Evolutionary conservation across 2,797 vertebrate genomes (phyloP).

Genomic region (Masticophis lateralis): DNA sequence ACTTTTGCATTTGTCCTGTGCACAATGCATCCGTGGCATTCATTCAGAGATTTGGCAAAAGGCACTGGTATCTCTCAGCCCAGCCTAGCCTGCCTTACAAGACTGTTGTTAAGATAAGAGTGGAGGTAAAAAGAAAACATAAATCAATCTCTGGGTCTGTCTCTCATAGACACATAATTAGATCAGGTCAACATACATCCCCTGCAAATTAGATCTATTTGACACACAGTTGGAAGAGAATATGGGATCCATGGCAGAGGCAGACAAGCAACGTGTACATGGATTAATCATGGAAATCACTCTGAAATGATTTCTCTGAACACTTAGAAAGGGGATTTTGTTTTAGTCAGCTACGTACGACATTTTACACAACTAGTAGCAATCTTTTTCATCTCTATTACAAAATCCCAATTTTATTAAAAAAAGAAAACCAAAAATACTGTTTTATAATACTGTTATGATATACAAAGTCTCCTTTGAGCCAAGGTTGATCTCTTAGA

Average conservation of each 20-base stretch:
- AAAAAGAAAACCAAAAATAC: not conserved
- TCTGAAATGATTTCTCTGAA: not conserved
- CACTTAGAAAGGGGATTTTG: not conserved
- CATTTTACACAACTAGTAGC: not conserved
- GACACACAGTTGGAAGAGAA: not conserved
- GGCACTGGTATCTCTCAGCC: not conserved
- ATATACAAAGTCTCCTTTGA: not conserved
- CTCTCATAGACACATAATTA: not conserved
- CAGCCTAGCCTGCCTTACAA: not conserved
- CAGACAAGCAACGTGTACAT: not conserved
- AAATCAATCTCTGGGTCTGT: not conserved
- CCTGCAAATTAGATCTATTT: not conserved
- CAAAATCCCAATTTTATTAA: not conserved
- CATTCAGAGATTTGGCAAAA: not conserved
- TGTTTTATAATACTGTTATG: not conserved
- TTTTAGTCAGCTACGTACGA: not conserved
- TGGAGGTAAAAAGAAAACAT: not conserved
- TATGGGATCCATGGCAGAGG: not conserved
- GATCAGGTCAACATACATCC: too few species aligned
- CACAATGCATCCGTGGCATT: not conserved
- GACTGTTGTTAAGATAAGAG: not conserved
- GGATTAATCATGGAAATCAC: not conserved
- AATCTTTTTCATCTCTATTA: not conserved
- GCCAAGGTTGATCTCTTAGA: not conserved
- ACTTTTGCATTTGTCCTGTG: not conserved